phyloP scores from a whole-genome alignment of 2,113 vertebrate species.

The Neopipo cinnamomea region DNA sequence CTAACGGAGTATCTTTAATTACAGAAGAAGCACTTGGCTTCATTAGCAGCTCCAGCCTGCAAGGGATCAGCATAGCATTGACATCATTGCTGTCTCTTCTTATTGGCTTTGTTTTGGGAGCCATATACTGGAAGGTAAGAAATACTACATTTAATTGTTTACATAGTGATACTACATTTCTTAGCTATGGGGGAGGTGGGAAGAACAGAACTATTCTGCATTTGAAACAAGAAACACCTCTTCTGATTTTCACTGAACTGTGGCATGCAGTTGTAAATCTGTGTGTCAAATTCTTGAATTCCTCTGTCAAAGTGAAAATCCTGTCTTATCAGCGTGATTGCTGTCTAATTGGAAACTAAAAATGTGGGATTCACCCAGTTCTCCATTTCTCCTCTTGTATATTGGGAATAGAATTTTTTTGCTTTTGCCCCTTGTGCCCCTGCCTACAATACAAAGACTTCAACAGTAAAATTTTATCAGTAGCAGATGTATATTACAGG shows the following conservation, averaged over 20 bases:
- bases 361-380: background rate
- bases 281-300: background rate
- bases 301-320: background rate
- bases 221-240: background rate
- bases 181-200: background rate
- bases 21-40: constrained; percentile 62
- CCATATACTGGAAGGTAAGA: constrained; percentile 80
- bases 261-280: background rate
- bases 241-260: background rate
- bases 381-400: background rate
- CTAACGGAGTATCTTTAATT: constrained; percentile 65
- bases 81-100: constrained; percentile 73
- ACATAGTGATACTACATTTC: background rate
- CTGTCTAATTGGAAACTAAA: background rate
- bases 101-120: constrained; percentile 79
- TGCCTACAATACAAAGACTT: background rate
- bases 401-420: background rate
- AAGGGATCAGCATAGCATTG: constrained; percentile 75
- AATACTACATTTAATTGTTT: background rate
- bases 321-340: background rate
- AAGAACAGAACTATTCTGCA: background rate
- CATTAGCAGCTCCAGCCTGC: constrained; percentile 58
- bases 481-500: background rate
- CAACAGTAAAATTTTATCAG: background rate
- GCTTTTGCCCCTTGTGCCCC: background rate